phyloP scores from a whole-genome alignment of 1,140 invertebrate species.

The Mesaphorura yosii region DNA sequence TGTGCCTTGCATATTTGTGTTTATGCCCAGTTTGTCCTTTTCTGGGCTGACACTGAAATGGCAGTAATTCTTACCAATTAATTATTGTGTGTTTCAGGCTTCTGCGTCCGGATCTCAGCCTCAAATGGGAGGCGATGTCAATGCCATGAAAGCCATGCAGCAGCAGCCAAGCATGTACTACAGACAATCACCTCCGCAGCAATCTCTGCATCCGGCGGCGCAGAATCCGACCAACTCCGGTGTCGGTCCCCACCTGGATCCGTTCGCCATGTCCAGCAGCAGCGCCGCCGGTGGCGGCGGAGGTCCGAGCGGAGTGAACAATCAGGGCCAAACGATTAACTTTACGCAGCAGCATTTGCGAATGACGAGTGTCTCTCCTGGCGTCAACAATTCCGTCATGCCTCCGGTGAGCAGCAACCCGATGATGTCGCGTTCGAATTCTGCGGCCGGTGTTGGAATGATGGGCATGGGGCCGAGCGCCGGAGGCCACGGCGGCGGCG shows the following conservation, averaged over 20 bases:
- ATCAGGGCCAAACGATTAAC: conserved; percentile 29
- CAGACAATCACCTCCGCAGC: no score
- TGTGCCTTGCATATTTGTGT: no score
- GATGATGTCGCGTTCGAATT: neutral
- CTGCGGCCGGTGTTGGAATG: conserved; percentile 1
- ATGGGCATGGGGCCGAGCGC: neutral
- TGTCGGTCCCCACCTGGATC: neutral
- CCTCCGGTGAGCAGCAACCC: neutral
- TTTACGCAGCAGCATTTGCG: conserved; percentile 30
- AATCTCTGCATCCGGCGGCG: no score
- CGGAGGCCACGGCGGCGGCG: neutral
- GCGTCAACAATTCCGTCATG: neutral
- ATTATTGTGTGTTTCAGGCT: conserved; percentile 11
- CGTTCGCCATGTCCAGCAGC: neutral
- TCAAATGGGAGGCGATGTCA: conserved; percentile 5
- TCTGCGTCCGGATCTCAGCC: conserved; percentile 8
- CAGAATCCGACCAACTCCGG: no score
- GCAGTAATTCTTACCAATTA: no score
- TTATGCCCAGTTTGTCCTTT: no score
- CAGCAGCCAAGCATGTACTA: no score
- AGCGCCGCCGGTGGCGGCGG: conserved; percentile 1
- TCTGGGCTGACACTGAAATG: no score
- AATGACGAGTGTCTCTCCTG: conserved; percentile 1
- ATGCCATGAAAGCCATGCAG: neutral
- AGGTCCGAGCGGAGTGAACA: neutral